phyloP scores from a whole-genome alignment of 2,888 invertebrate species.

The Pherbina coryleti region DNA sequence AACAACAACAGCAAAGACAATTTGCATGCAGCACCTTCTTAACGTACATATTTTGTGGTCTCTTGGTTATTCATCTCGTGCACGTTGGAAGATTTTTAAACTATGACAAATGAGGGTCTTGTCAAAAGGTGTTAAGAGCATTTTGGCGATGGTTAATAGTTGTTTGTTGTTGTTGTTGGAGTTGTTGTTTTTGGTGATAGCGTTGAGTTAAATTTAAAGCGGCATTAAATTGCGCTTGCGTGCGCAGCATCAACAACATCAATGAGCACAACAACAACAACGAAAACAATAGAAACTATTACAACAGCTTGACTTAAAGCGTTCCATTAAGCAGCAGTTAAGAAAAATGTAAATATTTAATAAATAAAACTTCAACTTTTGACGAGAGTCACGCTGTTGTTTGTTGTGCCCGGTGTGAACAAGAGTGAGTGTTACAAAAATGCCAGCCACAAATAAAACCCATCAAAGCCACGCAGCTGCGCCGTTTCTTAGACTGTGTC shows the following conservation, averaged over 20 bases:
- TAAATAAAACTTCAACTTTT: neutral
- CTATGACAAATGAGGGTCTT: conserved; percentile 53
- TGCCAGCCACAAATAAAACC: neutral
- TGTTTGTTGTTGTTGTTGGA: neutral
- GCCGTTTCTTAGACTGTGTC: too few relatives aligned
- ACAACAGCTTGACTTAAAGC: neutral
- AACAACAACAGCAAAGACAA: conserved; percentile 4
- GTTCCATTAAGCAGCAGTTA: conserved; percentile 13
- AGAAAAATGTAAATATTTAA: conserved; percentile 24
- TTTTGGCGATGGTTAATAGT: conserved; percentile 37
- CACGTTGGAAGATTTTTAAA: conserved; percentile 38
- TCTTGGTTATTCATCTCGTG: conserved; percentile 1
- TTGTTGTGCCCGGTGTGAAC: neutral
- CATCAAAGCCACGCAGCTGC: too few relatives aligned
- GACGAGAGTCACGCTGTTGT: neutral
- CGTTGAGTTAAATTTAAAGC: too few relatives aligned
- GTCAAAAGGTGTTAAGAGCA: conserved; percentile 56
- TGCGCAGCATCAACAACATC: conserved; percentile 25
- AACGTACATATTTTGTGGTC: neutral
- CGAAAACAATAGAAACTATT: neutral
- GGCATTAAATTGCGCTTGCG: neutral
- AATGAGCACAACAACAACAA: conserved; percentile 16
- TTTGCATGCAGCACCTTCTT: too few relatives aligned
- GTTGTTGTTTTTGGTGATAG: neutral
- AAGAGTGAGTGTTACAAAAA: neutral